Percentiles rank a stretch among this genome's conserved stretches.
phyloP scores from a whole-genome alignment of 2,113 vertebrate species.

The Pangasianodon gigas region DNA sequence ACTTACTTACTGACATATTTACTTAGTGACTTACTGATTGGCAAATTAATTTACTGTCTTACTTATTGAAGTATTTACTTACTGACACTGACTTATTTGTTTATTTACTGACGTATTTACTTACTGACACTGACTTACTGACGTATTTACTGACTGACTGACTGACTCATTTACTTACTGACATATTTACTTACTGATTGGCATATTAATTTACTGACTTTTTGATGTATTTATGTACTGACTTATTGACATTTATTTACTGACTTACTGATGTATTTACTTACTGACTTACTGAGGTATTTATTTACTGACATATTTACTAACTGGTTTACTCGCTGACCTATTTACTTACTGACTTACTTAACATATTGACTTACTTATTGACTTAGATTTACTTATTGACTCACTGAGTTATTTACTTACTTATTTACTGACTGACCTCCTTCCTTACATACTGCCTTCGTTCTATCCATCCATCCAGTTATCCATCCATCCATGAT shows the following conservation, averaged over 20 bases:
- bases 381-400: no score
- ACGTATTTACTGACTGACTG: background rate
- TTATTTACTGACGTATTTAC: background rate
- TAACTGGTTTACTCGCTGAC: no score
- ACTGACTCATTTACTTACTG: background rate
- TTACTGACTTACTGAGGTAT: no score
- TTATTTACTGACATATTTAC: no score
- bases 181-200: background rate
- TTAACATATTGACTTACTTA: background rate
- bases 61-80: background rate
- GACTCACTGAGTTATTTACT: no score
- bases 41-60: background rate
- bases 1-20: background rate
- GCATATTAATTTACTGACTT: background rate
- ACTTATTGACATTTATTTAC: background rate
- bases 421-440: no score
- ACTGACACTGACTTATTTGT: no score
- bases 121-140: background rate
- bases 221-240: background rate
- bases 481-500: background rate
- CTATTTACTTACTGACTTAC: background rate
- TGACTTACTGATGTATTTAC: background rate
- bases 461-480: no score
- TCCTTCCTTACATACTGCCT: no score
- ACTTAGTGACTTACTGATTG: background rate